These are phyloP conservation scores for Tragelaphus scriptus DNA, from an alignment of 2,113 vertebrate genomes.

Conservation along the genomic window DNA sequence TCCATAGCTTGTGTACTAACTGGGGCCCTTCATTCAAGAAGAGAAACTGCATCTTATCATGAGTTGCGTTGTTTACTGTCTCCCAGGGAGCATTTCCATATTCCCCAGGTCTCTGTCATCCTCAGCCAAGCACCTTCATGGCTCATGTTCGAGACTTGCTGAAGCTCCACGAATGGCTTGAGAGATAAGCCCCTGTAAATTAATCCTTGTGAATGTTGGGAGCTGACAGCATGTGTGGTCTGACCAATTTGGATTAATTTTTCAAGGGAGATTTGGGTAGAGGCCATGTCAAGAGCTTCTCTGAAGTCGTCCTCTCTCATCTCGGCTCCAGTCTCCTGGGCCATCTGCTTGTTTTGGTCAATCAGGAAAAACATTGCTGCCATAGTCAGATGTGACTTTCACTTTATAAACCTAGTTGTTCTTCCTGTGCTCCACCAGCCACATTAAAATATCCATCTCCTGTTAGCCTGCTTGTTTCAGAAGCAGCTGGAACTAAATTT, in stretches of 20 bases:
- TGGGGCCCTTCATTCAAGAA: not conserved
- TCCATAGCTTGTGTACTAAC: fast-evolving
- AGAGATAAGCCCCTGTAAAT: constrained; percentile 58
- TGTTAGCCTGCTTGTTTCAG: not conserved
- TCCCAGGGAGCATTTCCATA: not conserved
- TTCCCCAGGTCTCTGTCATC: not conserved
- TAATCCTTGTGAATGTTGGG: constrained; percentile 47
- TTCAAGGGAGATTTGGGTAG: constrained; percentile 61
- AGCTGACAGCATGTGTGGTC: constrained; percentile 40
- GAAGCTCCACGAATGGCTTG: not conserved
- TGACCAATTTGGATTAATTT: constrained; percentile 70
- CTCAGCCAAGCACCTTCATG: not conserved
- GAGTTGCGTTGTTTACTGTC: not conserved
- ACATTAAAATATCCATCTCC: not conserved
- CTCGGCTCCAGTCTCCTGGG: constrained; percentile 23
- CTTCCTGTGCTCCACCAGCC: not conserved
- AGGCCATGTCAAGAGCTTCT: not conserved
- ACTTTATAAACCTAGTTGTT: constrained; percentile 61
- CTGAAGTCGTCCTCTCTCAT: constrained; percentile 31
- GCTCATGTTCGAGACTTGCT: not conserved
- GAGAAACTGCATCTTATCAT: not conserved
- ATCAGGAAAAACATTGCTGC: constrained; percentile 22
- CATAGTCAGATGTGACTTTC: constrained; percentile 51
- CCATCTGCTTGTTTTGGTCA: constrained; percentile 62
- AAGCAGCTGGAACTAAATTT: not conserved